phyloP scores from a whole-genome alignment of 1,140 invertebrate species.

The Nymphalis io region DNA sequence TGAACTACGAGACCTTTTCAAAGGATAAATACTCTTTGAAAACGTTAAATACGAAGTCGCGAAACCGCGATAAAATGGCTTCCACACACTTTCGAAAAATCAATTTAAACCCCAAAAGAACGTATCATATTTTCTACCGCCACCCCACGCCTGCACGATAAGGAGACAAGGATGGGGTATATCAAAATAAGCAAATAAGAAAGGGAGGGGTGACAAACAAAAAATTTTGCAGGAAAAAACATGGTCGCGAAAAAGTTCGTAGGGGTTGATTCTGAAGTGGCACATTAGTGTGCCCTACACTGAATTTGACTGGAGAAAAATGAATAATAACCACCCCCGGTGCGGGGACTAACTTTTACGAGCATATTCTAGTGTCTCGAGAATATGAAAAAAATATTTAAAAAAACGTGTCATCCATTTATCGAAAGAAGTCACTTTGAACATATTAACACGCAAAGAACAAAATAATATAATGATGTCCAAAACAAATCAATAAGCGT shows the following conservation, averaged over 20 bases:
- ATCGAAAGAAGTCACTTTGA: background rate
- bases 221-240: constrained; percentile 72
- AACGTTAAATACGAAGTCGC: constrained; percentile 22
- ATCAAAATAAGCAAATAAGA: constrained; percentile 24
- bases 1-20: background rate
- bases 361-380: constrained; percentile 49
- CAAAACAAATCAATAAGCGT: too few species aligned
- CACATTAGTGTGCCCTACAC: constrained; percentile 68
- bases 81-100: constrained; percentile 73
- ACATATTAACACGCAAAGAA: background rate
- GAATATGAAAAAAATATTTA: constrained; percentile 31
- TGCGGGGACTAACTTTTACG: constrained; percentile 53
- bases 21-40: constrained; percentile 6
- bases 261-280: constrained; percentile 70
- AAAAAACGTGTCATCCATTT: constrained; percentile 23
- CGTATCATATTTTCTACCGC: constrained; percentile 74
- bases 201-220: constrained; percentile 62
- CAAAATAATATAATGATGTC: background rate
- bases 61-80: constrained; percentile 60
- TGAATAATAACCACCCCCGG: constrained; percentile 68
- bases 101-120: constrained; percentile 75
- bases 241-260: constrained; percentile 70
- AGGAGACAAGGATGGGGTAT: constrained; percentile 43
- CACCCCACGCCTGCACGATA: constrained; percentile 63
- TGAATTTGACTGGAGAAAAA: constrained; percentile 70